A percentile compares a stretch with the other conserved stretches of the same genome.
Evolutionary conservation across 2,113 vertebrate species (phyloP).

Genomic region (Dryoscopus gambensis): DNA sequence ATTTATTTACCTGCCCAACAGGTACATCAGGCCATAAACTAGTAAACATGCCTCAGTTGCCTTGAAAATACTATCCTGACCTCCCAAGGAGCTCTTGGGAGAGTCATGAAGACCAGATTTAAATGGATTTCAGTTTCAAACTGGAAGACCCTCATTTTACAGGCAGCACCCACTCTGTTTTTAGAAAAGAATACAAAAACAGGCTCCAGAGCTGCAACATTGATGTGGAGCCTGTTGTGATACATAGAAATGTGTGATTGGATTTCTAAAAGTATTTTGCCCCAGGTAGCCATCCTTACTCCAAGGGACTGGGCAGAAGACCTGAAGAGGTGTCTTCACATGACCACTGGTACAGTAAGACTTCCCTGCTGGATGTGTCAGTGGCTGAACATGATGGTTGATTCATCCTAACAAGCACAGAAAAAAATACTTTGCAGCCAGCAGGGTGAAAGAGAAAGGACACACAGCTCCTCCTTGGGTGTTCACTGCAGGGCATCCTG

Average conservation of each 20-base stretch:
- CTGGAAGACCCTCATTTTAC: not conserved
- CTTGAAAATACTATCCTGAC: not conserved
- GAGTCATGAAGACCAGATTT: not conserved
- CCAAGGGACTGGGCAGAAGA: not conserved
- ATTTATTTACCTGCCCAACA: not conserved
- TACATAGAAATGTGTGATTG: not conserved
- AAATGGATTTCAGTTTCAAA: not conserved
- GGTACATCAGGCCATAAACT: not conserved
- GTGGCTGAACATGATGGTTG: accelerated
- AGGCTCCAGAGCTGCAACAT: not conserved
- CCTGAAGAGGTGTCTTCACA: not conserved
- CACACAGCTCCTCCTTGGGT: not conserved
- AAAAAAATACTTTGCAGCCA: not conserved
- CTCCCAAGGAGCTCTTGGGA: not conserved
- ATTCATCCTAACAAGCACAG: not conserved
- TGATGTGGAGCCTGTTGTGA: not conserved
- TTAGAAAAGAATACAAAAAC: not conserved
- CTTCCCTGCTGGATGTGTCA: not conserved
- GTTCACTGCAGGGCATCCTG: not conserved
- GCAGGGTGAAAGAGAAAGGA: not conserved
- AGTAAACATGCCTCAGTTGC: not conserved
- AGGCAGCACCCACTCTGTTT: accelerated
- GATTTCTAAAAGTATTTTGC: not conserved
- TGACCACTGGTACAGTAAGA: accelerated
- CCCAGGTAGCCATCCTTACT: not conserved